Evolutionary conservation across 2,888 invertebrate species (phyloP).

Genomic region (Stenodera caucasica): DNA sequence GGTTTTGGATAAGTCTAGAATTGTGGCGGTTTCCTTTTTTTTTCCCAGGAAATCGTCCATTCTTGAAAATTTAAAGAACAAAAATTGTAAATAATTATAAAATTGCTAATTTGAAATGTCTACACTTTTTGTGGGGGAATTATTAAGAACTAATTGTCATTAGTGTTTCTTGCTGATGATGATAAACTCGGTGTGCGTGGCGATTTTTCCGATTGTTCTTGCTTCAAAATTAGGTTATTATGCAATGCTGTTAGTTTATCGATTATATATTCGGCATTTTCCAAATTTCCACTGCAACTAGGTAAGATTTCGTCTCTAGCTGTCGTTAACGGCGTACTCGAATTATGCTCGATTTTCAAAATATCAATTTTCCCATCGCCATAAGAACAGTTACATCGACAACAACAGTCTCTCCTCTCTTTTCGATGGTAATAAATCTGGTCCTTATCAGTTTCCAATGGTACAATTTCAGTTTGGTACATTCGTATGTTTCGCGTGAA

Average conservation of each 20-base stretch:
- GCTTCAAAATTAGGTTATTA: slow-evolving; percentile 58
- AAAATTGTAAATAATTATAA: background rate
- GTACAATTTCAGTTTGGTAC: slow-evolving; percentile 58
- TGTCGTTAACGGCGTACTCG: slow-evolving; percentile 8
- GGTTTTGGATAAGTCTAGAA: slow-evolving; percentile 81
- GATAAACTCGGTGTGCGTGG: slow-evolving; percentile 41
- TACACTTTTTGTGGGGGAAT: slow-evolving; percentile 21
- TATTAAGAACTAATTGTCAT: slow-evolving; percentile 16
- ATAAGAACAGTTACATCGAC: slow-evolving; percentile 51
- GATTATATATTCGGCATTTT: slow-evolving; percentile 42
- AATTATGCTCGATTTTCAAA: slow-evolving; percentile 41
- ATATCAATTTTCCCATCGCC: slow-evolving; percentile 53
- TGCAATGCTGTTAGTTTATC: slow-evolving; percentile 53
- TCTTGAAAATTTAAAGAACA: slow-evolving; percentile 57
- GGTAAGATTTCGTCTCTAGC: slow-evolving; percentile 34
- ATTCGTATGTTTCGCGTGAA: slow-evolving; percentile 54
- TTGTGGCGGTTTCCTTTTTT: slow-evolving; percentile 82
- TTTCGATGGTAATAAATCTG: slow-evolving; percentile 47
- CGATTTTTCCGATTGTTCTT: slow-evolving; percentile 59
- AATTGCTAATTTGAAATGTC: slow-evolving; percentile 16
- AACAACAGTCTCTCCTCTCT: slow-evolving; percentile 43
- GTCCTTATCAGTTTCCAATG: slow-evolving; percentile 59
- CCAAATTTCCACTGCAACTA: slow-evolving; percentile 30
- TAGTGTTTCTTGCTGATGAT: slow-evolving; percentile 21
- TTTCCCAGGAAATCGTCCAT: slow-evolving; percentile 82